Base-by-base conservation (phyloP, 2,797 vertebrate species). In the Phrynocephalus forsythii region DNA sequence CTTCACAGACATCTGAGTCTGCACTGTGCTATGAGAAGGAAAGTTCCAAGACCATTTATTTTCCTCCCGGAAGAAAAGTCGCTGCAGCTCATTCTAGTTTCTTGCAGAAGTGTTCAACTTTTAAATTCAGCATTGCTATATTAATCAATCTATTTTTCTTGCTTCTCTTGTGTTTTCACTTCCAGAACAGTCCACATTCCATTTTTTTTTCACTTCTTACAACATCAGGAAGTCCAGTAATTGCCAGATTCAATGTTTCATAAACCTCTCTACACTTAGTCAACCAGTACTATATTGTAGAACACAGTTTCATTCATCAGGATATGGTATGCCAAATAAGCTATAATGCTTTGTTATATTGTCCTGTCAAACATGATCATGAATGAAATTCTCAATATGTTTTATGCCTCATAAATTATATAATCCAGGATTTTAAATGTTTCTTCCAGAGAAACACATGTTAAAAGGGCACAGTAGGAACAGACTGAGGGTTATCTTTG, bases 401-500 rank as follows among this genome's bases (percentile, higher is more conserved):
- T 82, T 48, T 20, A 68, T 16, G 30, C 33, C 68, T 44, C 80
- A 50, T 22, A 33, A 50, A 20, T 76, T 52, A 52, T 75, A 82
- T 50, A 75, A n/a, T 1, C 8, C n/a, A 28, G 6, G 33, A 16
- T 33, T 77, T 77, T 6, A 68, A 82, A 68, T 50, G 44, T n/a
- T 33, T 16, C 16, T 18, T 87, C 82, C 71, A 24, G 38, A 15
- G 66, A 28, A 79, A 63, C 33, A 66, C 18, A 9, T n/a, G 78
- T 38, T 38, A 86, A 71, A 79, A 52, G 13, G 22, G 6, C 22
- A 56, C n/a, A 26, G 48, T 11, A 18, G 28, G 60, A 73, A 8
- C 56, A 73, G 28, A 79, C 11, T 77, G 60, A 48, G 67, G 85
- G 85, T 30, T 81, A 63, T 67, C 69, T 82, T 82, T 86, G 63